Evolutionary conservation across 2,113 vertebrate genomes (phyloP).

Genomic region (Crotalus tigris): DNA sequence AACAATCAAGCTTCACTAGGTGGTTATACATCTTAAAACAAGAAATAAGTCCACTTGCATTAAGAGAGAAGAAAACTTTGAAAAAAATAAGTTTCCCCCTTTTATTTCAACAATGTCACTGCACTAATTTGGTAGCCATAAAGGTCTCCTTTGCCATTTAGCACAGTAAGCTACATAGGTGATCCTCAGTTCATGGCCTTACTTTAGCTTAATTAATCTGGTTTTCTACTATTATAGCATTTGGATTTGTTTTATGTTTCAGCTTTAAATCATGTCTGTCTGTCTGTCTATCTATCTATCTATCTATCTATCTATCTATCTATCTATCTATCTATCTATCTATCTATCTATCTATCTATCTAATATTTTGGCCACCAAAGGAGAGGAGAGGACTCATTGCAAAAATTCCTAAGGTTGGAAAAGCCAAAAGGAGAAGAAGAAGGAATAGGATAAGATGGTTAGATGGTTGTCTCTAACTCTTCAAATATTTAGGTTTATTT

Average conservation of each 20-base stretch:
- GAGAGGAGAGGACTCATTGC: not conserved
- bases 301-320: fast-evolving
- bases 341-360: too few species aligned
- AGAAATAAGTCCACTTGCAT: not conserved
- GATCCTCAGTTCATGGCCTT: not conserved
- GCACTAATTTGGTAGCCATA: not conserved
- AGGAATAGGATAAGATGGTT: not conserved
- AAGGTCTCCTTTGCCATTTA: not conserved
- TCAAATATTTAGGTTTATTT: not conserved
- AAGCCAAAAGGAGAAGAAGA: not conserved
- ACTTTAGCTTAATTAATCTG: not conserved
- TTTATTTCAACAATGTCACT: fast-evolving
- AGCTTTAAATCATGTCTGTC: not conserved
- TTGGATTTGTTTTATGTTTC: not conserved
- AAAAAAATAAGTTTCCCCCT: not conserved
- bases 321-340: too few species aligned
- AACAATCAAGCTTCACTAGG: slow-evolving; percentile 4
- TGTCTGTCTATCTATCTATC: too few species aligned
- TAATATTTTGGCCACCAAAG: not conserved
- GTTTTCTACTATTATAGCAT: not conserved
- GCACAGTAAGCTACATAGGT: not conserved
- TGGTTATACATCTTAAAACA: not conserved
- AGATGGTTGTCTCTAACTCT: not conserved
- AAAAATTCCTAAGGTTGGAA: not conserved
- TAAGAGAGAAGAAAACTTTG: not conserved